These are phyloP conservation scores for Platynereis dumerilii DNA, from an alignment of 2,888 invertebrate genomes.

Conservation along the genomic window DNA sequence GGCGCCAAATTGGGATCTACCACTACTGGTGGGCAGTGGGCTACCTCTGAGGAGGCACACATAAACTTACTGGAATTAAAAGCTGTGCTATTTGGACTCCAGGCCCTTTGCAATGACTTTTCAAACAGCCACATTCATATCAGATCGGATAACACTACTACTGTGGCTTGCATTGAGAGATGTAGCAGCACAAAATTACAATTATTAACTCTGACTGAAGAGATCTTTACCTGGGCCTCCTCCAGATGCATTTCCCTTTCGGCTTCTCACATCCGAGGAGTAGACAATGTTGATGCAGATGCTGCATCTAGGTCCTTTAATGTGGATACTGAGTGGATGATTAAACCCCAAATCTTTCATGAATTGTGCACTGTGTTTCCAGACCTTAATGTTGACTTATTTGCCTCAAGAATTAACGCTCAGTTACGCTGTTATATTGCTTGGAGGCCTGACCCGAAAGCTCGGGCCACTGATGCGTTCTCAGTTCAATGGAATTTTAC, in stretches of 20 bases:
- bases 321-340: constrained; percentile 15
- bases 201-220: background rate
- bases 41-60: background rate
- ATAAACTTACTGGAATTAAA: constrained; percentile 24
- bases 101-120: background rate
- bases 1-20: background rate
- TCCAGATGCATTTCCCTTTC: constrained; percentile 1
- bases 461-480: constrained; percentile 33
- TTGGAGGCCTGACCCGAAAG: constrained; percentile 34
- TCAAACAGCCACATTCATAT: constrained; percentile 4
- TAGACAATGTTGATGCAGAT: constrained; percentile 15
- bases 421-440: constrained; percentile 29
- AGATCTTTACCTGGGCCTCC: constrained; percentile 19
- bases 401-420: constrained; percentile 34
- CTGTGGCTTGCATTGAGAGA: too few species aligned
- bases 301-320: constrained; percentile 12
- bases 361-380: background rate
- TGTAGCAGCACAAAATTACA: too few species aligned
- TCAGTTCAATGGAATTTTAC: constrained; percentile 25
- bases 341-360: background rate
- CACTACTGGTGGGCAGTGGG: constrained; percentile 12
- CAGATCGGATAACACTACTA: constrained; percentile 23
- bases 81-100: constrained; percentile 10
- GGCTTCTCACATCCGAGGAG: constrained; percentile 12
- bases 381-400: constrained; percentile 29